Evolutionary conservation across 2,888 invertebrate species (phyloP), one percentile per base, ranked within the genome.

Genomic region (Orchesellides sinensis): DNA sequence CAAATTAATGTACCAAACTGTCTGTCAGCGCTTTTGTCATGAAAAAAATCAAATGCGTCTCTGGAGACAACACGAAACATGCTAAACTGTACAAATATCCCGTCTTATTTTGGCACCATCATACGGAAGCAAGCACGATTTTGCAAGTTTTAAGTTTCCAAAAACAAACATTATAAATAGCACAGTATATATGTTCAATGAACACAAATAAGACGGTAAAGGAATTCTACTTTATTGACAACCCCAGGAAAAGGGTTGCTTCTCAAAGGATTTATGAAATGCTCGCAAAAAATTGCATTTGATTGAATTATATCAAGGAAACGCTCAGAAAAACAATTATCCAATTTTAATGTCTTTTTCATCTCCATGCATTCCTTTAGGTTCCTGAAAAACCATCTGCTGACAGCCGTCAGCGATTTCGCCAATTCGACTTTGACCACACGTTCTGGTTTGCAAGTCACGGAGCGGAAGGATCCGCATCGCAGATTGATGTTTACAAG

Each of bases 401-500:
- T 21, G 88, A 88, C 68, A 84, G 84, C 23, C 84, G 88, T 5
- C 86, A 86, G 54, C 73, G 88, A 21, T 86, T 78, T 63, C 86
- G 88, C 3, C 85, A 86, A 63, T 88, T 88, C 73, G 82, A 86
- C 17, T 86, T 88, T 56, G 88, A 88, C 49, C 87, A 87, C 54
- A 85, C 78, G 10, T 88, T 88, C 66, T 86, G 87, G 86, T 80
- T 88, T 2, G 78, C 79, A 1, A 29, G 45, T 52, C 23, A 45
- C 8, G 6, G 23, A 0, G 14, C 14, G 10, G n/a, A 19, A 0
- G 19, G 21, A 3, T 61, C 27, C 29, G 86, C 88, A 8, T 52
- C 63, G 12, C 88, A 88, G 49, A 73, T 83, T 17, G 84, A 94
- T 93, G 91, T 95, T 68, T 95, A 93, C 89, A 91, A 92, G 75